Conservation (phyloP, 2,888 invertebrate species). For the Antheraea assamensis region DNA sequence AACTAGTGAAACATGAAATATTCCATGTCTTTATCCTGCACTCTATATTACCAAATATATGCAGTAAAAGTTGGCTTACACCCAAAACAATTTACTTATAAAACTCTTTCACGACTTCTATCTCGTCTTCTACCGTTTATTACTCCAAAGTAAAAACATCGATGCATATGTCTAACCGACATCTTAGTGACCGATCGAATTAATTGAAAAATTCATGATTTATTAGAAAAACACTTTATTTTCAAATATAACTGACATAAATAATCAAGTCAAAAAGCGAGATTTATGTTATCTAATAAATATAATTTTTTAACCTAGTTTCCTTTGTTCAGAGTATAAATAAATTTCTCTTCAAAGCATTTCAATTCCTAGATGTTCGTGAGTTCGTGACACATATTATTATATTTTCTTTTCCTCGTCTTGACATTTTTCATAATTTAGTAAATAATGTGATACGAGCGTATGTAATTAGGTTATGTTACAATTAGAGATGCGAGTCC, state of each 20-base stretch:
- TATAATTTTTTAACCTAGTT: constrained; percentile 4
- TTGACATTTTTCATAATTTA: not conserved
- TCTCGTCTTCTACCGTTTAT: not conserved
- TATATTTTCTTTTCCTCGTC: not conserved
- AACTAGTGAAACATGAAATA: not conserved
- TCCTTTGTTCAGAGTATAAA: not conserved
- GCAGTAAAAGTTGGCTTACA: not conserved
- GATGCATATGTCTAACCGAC: not conserved
- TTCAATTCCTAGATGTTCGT: not conserved
- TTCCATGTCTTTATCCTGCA: not conserved
- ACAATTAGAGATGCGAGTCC: not conserved
- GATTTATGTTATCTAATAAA: not conserved
- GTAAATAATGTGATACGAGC: not conserved
- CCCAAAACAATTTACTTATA: not conserved
- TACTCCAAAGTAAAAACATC: not conserved
- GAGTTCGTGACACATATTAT: not conserved
- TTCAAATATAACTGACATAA: not conserved
- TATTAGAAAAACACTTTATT: not conserved
- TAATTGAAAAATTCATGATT: not conserved
- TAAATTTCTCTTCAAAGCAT: constrained; percentile 5
- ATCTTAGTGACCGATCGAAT: not conserved
- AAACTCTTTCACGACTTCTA: not conserved
- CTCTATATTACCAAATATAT: not conserved
- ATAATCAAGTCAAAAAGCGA: not conserved
- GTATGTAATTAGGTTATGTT: not conserved